Conservation (phyloP, 2,888 invertebrate species). For the Cinara cedri region DNA sequence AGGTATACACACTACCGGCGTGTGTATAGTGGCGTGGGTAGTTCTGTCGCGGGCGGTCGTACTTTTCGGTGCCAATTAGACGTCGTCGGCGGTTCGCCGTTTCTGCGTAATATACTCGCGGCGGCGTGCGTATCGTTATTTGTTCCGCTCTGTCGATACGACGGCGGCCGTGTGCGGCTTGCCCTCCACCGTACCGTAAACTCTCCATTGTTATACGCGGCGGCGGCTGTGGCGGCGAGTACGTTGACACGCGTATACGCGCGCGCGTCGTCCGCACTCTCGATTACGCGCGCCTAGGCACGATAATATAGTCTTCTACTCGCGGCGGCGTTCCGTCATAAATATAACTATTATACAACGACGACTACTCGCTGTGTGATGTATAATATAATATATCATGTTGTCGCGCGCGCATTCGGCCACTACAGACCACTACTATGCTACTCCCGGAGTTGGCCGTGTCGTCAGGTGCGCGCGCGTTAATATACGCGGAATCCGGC, state of each 20-base stretch:
- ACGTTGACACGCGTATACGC: constrained; percentile 41
- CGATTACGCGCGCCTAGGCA: neutral
- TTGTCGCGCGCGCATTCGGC: neutral
- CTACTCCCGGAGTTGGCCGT: neutral
- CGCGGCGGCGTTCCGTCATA: neutral
- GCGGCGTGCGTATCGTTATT: neutral
- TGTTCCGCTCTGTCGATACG: constrained; percentile 10
- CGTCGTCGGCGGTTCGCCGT: neutral
- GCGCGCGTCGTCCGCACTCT: neutral
- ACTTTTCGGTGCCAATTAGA: constrained; percentile 43
- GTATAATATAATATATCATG: constrained; percentile 9
- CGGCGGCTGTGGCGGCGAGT: neutral
- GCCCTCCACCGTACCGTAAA: constrained; percentile 23
- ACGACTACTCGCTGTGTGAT: neutral
- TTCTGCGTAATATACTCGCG: neutral
- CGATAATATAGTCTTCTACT: neutral
- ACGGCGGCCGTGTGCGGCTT: neutral
- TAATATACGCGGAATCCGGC: constrained; percentile 30
- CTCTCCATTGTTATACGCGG: constrained; percentile 31
- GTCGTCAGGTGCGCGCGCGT: constrained; percentile 31
- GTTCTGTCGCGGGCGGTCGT: neutral
- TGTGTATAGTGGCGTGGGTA: neutral
- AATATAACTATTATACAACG: constrained; percentile 30
- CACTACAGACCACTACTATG: too few species aligned
- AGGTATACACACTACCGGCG: neutral